These are phyloP conservation scores for Amphibalanus amphitrite DNA, from an alignment of 1,140 invertebrate species.

Conservation along the genomic window DNA sequence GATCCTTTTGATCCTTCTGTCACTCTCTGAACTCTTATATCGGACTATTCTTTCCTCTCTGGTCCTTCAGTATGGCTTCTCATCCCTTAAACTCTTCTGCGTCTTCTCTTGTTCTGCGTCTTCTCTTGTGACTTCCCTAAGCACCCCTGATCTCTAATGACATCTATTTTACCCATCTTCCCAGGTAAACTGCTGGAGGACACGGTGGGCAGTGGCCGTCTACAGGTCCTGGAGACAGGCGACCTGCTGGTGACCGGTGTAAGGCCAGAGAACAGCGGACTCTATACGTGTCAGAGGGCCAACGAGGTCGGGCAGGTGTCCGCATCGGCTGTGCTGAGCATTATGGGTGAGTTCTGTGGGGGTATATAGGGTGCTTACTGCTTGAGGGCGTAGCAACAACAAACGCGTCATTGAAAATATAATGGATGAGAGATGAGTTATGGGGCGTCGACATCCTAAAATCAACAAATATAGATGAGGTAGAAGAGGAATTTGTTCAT, in stretches of 20 bases:
- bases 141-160: too few species aligned
- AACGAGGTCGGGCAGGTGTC: slow-evolving; percentile 74
- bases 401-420: too few species aligned
- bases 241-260: slow-evolving; percentile 73
- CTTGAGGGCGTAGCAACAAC: too few species aligned
- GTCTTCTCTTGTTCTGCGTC: neutral
- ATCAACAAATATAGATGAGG: too few species aligned
- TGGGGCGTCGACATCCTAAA: too few species aligned
- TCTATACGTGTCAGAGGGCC: slow-evolving; percentile 69
- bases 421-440: too few species aligned
- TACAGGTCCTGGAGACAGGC: slow-evolving; percentile 66
- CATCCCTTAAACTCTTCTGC: neutral
- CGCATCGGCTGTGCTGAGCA: slow-evolving; percentile 58
- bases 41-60: neutral
- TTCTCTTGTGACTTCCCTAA: neutral
- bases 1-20: neutral
- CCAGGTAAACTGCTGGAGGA: neutral
- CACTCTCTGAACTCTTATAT: neutral
- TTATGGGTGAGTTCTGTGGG: slow-evolving; percentile 61
- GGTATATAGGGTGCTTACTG: too few species aligned
- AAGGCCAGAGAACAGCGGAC: slow-evolving; percentile 58
- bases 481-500: too few species aligned
- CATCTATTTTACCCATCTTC: neutral
- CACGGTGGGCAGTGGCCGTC: slow-evolving; percentile 12
- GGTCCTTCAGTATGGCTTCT: neutral